These are phyloP conservation scores for Drosophila funebris DNA, from an alignment of 1,140 invertebrate species.

Conservation along the genomic window DNA sequence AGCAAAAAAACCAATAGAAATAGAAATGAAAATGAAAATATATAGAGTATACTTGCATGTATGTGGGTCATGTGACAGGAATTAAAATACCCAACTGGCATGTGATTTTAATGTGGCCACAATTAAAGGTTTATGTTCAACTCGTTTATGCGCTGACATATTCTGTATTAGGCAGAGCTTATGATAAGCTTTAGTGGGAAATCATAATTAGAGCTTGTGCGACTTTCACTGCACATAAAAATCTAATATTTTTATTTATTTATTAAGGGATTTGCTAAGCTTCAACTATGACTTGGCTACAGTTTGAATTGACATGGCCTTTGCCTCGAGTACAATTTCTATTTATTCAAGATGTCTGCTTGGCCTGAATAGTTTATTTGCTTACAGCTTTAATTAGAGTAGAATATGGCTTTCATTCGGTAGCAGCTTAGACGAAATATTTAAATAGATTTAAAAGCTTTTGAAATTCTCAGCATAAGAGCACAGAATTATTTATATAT, in stretches of 20 bases:
- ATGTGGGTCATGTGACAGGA: constrained; percentile 21
- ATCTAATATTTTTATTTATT: neutral
- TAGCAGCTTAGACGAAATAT: too few relatives aligned
- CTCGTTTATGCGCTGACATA: constrained; percentile 19
- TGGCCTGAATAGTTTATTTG: too few relatives aligned
- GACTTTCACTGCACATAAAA: neutral
- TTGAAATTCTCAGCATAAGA: too few relatives aligned
- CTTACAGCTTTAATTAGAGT: too few relatives aligned
- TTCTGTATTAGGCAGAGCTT: neutral
- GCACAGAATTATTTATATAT: too few relatives aligned
- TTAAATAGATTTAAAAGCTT: too few relatives aligned
- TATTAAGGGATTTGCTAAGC: neutral
- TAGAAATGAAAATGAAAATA: neutral
- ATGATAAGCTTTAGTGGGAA: neutral
- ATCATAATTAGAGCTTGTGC: neutral
- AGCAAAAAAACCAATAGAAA: neutral
- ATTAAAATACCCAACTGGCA: constrained; percentile 4
- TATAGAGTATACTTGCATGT: neutral
- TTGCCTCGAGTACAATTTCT: neutral
- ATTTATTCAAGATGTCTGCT: neutral
- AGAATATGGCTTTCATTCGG: too few relatives aligned
- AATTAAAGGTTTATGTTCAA: constrained; percentile 14
- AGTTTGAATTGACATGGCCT: too few relatives aligned
- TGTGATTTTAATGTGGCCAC: constrained; percentile 24
- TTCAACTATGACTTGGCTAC: neutral